Evolutionary conservation across 2,888 invertebrate genomes (phyloP).

Genomic region (Leptothorax acervorum): DNA sequence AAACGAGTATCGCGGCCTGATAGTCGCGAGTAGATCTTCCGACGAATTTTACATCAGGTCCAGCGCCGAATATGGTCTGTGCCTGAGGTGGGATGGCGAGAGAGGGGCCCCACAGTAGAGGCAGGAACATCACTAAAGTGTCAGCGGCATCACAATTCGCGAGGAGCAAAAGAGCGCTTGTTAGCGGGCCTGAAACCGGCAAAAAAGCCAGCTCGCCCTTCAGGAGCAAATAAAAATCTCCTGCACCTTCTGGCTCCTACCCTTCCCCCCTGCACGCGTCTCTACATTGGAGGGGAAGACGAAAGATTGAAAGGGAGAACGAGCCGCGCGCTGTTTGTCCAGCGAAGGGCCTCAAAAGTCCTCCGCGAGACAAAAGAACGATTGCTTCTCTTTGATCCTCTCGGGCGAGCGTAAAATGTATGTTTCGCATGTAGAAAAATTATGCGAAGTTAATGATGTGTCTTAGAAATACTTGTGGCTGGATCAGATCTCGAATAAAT

Average conservation of each 20-base stretch:
- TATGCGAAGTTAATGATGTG: constrained; percentile 33
- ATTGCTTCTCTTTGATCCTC: constrained; percentile 61
- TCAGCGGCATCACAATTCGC: constrained; percentile 85
- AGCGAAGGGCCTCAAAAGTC: constrained; percentile 57
- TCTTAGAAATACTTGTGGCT: neutral
- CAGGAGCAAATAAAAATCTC: constrained; percentile 71
- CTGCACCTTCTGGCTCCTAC: constrained; percentile 55
- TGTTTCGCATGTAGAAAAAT: constrained; percentile 29
- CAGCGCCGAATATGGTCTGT: constrained; percentile 70
- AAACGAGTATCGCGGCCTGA: constrained; percentile 31
- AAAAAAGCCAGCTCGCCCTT: constrained; percentile 77
- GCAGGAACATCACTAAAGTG: constrained; percentile 85
- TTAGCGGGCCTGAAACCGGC: constrained; percentile 81
- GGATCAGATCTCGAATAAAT: neutral
- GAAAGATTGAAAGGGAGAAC: constrained; percentile 53
- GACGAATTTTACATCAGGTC: constrained; percentile 70
- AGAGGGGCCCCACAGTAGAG: constrained; percentile 69
- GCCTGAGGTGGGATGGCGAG: constrained; percentile 50
- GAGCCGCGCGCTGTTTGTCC: constrained; percentile 60
- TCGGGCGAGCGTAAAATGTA: constrained; percentile 20
- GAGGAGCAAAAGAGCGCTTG: constrained; percentile 83
- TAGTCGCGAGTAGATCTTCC: constrained; percentile 63
- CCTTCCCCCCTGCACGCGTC: constrained; percentile 65
- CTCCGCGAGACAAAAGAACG: constrained; percentile 56
- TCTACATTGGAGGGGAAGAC: constrained; percentile 61